Percentiles rank a stretch among this genome's conserved stretches.
Evolutionary conservation across 64 coral and sea anemone species (phyloP).

Genomic region (Dendronephthya gigantea): DNA sequence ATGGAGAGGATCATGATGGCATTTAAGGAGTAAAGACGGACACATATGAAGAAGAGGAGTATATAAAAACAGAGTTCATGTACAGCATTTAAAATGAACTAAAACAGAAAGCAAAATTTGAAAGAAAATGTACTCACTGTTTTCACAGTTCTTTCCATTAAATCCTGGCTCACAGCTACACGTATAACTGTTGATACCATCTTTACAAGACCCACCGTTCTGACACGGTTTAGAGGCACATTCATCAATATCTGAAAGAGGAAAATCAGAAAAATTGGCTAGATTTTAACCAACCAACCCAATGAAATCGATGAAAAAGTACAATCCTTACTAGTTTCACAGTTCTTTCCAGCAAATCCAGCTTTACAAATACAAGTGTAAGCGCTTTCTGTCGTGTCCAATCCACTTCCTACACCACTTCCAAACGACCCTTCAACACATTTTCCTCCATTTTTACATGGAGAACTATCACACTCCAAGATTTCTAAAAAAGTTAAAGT

Average conservation of each 20-base stretch:
- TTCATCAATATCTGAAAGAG: no score
- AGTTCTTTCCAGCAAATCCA: constrained; percentile 74
- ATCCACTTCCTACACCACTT: constrained; percentile 11
- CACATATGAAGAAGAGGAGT: no score
- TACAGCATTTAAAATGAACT: no score
- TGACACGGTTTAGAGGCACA: no score
- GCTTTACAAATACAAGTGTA: constrained; percentile 38
- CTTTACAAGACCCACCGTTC: no score
- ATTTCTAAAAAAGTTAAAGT: constrained; percentile 20
- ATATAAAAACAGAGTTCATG: no score
- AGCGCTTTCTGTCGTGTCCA: neutral
- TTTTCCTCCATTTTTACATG: constrained; percentile 59
- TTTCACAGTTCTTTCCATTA: constrained; percentile 8
- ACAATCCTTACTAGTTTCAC: constrained; percentile 43
- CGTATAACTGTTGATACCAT: no score
- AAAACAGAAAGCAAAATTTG: no score
- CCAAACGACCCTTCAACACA: constrained; percentile 27
- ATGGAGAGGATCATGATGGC: no score
- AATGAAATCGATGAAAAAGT: no score
- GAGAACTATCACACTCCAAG: constrained; percentile 48
- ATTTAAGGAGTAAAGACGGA: no score
- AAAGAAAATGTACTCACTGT: neutral
- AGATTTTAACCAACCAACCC: no score
- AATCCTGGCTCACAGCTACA: neutral
- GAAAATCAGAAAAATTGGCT: neutral